phyloP scores from a whole-genome alignment of 2,888 invertebrate species.

The Protophormia terraenovae region DNA sequence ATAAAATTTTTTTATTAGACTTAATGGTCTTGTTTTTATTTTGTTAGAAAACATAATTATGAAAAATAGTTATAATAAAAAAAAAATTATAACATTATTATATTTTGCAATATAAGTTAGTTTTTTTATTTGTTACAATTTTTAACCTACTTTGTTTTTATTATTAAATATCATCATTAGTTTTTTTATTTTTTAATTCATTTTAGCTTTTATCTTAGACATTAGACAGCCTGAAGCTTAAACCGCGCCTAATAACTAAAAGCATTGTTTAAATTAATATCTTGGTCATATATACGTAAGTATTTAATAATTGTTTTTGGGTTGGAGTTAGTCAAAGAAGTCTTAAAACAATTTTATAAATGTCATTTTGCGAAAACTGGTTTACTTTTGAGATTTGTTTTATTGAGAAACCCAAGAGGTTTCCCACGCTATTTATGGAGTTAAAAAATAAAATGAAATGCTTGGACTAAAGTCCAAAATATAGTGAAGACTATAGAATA shows the following conservation, averaged over 20 bases:
- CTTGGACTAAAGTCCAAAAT: too few relatives aligned
- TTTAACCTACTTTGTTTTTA: conserved; percentile 38
- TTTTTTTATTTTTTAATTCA: background rate
- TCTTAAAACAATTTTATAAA: conserved; percentile 8
- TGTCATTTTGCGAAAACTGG: conserved; percentile 13
- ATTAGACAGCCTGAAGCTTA: conserved; percentile 23
- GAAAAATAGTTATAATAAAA: conserved; percentile 25
- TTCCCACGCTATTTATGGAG: too few relatives aligned
- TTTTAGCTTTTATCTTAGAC: background rate
- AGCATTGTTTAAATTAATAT: conserved; percentile 5
- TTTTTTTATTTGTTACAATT: conserved; percentile 47
- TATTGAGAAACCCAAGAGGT: background rate
- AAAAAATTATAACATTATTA: background rate
- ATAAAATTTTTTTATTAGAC: conserved; percentile 26
- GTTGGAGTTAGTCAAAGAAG: background rate
- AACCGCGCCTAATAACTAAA: conserved; percentile 55
- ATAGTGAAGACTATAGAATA: too few relatives aligned
- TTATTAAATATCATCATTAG: conserved; percentile 58
- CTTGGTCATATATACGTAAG: background rate
- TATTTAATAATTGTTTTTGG: conserved; percentile 13
- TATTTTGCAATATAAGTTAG: background rate
- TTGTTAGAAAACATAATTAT: conserved; percentile 39
- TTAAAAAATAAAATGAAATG: too few relatives aligned
- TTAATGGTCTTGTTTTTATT: conserved; percentile 46
- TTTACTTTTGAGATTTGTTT: background rate